Base-by-base conservation (phyloP, 2,113 vertebrate genomes). In the Pteropus alecto region DNA sequence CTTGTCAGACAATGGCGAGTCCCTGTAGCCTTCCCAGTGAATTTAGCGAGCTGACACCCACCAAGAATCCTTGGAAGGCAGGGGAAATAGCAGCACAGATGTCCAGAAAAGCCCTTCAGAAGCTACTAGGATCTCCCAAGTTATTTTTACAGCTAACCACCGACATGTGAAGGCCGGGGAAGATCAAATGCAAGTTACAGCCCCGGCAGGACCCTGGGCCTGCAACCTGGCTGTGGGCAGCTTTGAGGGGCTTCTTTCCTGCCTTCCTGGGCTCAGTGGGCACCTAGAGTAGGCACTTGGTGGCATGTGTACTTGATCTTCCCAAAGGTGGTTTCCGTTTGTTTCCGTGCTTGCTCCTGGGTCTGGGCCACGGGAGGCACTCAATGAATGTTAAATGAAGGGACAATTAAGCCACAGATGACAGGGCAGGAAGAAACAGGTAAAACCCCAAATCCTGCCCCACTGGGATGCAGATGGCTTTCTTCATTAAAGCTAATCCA, bases 41-140 rank as follows among this genome's bases (percentile, higher is more conserved):
- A 81, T 71, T 90, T 26, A 56, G 51, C 21, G 6, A 28, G 21
- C 67, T 90, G 68, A 67, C 54, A 46, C 24, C 46, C 48, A 63
- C 92, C 65, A 76, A 41, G 77, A 93, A 61, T 82, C 86, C 85
- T 92, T 84, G 81, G 85, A 83, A 87, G 65, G 60, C 92, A 22
- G 16, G 74, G 43, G 71, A 74, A 30, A 33, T 54, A 88, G 43
- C 67, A 41, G 48, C 88, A 83, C 93, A 86, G 77, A 87, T 96
- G 96, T 97, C 87, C 70, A 54, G 81, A 83, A 61, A 94, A 78
- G 43, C 84, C 76, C 70, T 33, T 71, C 43, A 56, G 54, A 22
- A 95, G 56, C 54, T 71, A 35, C 65, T 18, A 46, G 61, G 87
- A 90, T 67, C 48, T 81, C 79, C 15, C 2, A 60, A 54, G 54